These are phyloP conservation scores for Terebella lapidaria DNA, from an alignment of 2,888 invertebrate species.

Conservation along the genomic window DNA sequence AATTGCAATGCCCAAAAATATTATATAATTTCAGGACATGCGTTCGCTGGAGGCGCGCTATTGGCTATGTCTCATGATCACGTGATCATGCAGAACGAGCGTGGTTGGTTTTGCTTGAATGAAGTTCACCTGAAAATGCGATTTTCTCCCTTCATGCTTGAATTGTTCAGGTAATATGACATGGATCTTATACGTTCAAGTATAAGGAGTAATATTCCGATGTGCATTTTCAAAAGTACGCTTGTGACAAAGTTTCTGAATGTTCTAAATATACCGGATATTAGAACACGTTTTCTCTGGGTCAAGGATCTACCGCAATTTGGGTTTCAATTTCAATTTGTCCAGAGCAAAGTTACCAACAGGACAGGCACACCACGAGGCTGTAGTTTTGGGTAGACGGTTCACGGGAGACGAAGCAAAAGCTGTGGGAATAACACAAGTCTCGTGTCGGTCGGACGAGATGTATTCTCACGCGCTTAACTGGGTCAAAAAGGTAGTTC, in stretches of 20 bases:
- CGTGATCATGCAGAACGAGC: slow-evolving; percentile 29
- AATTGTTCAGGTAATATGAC: no score
- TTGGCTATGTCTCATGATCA: slow-evolving; percentile 35
- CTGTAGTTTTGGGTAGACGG: background rate
- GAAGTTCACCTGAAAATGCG: slow-evolving; percentile 25
- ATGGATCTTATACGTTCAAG: no score
- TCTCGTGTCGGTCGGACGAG: background rate
- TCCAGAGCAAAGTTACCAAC: background rate
- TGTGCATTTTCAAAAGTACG: no score
- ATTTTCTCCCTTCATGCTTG: no score
- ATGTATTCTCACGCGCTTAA: background rate
- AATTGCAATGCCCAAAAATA: background rate
- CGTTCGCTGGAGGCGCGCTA: slow-evolving; percentile 37
- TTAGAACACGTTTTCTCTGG: no score
- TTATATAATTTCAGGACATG: slow-evolving; percentile 38
- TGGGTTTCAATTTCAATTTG: background rate
- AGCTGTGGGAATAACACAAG: background rate
- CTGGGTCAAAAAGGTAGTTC: background rate
- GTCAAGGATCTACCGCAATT: background rate
- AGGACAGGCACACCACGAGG: background rate
- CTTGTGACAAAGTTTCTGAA: no score
- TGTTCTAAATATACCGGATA: no score
- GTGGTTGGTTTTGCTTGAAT: slow-evolving; percentile 36
- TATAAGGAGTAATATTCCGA: no score
- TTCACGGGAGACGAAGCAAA: background rate